Evolutionary conservation across 2,797 vertebrate species (phyloP).

Genomic region (Lates japonicus): DNA sequence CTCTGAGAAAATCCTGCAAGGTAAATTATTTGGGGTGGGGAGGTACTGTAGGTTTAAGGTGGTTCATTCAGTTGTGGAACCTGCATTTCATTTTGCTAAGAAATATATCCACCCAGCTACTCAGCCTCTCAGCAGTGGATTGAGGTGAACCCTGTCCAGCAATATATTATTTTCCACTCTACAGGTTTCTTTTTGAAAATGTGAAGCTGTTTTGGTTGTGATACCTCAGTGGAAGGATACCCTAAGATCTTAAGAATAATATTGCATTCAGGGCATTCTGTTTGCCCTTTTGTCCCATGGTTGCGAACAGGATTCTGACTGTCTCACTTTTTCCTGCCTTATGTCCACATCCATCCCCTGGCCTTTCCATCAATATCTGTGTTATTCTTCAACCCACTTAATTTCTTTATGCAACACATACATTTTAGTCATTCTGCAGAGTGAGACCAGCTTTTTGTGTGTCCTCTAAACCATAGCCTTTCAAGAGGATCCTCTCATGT

Average conservation of each 20-base stretch:
- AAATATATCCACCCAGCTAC: slow-evolving; percentile 3
- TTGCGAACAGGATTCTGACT: background rate
- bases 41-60: background rate
- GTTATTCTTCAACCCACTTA: slow-evolving; percentile 9
- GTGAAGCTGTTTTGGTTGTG: slow-evolving; percentile 38
- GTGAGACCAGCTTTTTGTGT: slow-evolving; percentile 14
- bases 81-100: slow-evolving; percentile 39
- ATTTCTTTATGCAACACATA: slow-evolving; percentile 24
- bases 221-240: slow-evolving; percentile 18
- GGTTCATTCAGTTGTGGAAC: slow-evolving; percentile 18
- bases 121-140: slow-evolving; percentile 3
- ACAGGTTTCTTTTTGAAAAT: slow-evolving; percentile 24
- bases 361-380: background rate
- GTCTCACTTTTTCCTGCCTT: background rate
- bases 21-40: slow-evolving; percentile 25
- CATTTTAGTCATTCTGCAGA: slow-evolving; percentile 32
- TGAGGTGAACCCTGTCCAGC: slow-evolving; percentile 26
- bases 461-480: slow-evolving; percentile 33
- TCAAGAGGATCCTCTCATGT: slow-evolving; percentile 42
- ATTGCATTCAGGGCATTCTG: background rate
- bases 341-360: slow-evolving; percentile 1
- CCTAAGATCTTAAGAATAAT: background rate
- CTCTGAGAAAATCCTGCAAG: slow-evolving; percentile 26
- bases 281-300: background rate
- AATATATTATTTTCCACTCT: slow-evolving; percentile 41